phyloP scores from a whole-genome alignment of 2,797 vertebrate genomes.

The Pipistrellus pygmaeus region DNA sequence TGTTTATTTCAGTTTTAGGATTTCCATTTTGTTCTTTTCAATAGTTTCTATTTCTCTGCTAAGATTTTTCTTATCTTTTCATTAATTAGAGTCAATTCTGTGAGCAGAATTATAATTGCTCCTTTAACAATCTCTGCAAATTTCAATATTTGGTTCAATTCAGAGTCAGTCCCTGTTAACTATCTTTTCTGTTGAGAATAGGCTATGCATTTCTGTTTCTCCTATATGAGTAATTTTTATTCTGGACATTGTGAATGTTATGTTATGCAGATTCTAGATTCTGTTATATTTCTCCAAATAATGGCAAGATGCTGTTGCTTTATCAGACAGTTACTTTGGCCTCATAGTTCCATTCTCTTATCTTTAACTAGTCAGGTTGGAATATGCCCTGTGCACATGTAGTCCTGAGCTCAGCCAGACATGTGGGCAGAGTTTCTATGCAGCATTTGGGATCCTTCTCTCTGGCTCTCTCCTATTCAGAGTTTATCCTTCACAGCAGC shows the following conservation, averaged over 20 bases:
- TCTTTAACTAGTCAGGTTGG: neutral
- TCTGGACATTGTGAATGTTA: neutral
- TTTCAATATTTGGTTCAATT: slow-evolving; percentile 44
- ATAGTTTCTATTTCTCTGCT: slow-evolving; percentile 43
- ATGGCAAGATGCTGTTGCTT: neutral
- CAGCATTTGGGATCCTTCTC: neutral
- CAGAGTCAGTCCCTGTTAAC: slow-evolving; percentile 17
- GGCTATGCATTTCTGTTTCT: slow-evolving; percentile 35
- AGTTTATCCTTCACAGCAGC: neutral
- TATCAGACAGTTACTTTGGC: neutral
- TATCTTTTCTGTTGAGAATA: slow-evolving; percentile 38
- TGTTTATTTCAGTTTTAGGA: slow-evolving; percentile 49
- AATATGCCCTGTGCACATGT: neutral
- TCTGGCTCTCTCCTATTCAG: neutral
- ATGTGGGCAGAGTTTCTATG: neutral
- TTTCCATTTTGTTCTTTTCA: slow-evolving; percentile 53
- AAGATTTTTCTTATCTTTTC: slow-evolving; percentile 45
- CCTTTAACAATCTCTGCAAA: slow-evolving; percentile 21
- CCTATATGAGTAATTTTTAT: slow-evolving; percentile 20
- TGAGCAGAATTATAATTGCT: slow-evolving; percentile 47
- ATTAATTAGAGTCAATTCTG: slow-evolving; percentile 51
- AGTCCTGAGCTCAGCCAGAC: neutral
- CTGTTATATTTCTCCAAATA: slow-evolving; percentile 6
- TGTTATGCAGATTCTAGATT: neutral
- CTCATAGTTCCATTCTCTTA: neutral